These are phyloP conservation scores for Aphidoletes aphidimyza DNA, from an alignment of 2,888 invertebrate genomes.

Conservation along the genomic window DNA sequence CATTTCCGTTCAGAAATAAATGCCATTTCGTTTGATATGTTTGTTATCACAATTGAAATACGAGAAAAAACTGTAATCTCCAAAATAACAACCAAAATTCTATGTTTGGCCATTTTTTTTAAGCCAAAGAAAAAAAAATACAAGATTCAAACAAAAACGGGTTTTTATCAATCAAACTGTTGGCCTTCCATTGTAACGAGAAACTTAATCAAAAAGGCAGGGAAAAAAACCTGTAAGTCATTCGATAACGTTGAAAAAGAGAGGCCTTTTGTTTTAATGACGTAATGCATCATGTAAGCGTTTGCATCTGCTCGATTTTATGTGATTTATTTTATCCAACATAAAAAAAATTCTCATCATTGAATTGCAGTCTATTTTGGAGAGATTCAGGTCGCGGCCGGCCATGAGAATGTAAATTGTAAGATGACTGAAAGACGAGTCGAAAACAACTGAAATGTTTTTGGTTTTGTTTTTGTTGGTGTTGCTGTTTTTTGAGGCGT, in stretches of 20 bases:
- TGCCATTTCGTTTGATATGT: too few species aligned
- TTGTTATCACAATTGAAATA: too few species aligned
- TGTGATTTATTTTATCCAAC: neutral
- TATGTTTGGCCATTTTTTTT: too few species aligned
- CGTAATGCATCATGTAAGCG: too few species aligned
- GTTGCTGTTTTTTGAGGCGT: neutral
- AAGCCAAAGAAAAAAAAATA: too few species aligned
- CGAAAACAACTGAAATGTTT: too few species aligned
- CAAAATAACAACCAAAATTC: too few species aligned
- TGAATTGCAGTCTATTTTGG: conserved; percentile 11
- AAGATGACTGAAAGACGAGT: neutral
- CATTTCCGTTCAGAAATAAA: too few species aligned
- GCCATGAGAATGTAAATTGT: neutral
- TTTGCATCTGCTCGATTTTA: neutral
- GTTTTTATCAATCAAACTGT: neutral
- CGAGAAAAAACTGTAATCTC: too few species aligned
- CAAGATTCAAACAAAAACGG: neutral
- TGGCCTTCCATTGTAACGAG: neutral
- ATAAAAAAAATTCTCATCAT: neutral
- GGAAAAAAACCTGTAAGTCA: neutral
- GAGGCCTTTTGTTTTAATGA: too few species aligned
- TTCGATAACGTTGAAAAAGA: too few species aligned
- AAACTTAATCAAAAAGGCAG: neutral
- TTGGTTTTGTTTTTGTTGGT: too few species aligned
- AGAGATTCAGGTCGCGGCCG: neutral